phyloP scores from a whole-genome alignment of 2,797 vertebrate genomes.

The Spinus pinus region DNA sequence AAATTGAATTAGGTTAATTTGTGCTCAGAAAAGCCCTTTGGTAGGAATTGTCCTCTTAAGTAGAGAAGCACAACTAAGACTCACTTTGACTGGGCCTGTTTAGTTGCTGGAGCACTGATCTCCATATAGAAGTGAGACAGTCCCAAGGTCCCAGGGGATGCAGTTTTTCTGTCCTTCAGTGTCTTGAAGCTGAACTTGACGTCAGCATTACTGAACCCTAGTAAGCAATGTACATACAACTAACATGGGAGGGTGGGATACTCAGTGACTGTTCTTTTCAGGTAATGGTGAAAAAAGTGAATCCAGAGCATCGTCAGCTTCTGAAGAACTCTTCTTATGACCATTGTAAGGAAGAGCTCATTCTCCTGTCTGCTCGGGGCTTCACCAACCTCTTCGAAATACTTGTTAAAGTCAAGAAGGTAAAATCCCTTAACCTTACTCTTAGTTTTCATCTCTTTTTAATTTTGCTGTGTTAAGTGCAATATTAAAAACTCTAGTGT shows the following conservation, averaged over 20 bases:
- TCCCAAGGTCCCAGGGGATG: neutral
- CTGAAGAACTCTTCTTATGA: conserved; percentile 63
- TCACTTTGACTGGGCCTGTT: neutral
- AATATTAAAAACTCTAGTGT: neutral
- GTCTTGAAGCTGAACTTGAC: neutral
- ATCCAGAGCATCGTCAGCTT: conserved; percentile 22
- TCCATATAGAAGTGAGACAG: neutral
- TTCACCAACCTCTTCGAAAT: conserved; percentile 74
- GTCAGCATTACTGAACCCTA: neutral
- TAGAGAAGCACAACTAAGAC: neutral
- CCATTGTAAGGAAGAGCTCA: conserved; percentile 53
- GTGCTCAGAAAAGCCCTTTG: neutral
- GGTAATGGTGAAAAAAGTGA: conserved; percentile 76
- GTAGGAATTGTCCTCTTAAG: neutral
- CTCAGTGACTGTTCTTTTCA: neutral
- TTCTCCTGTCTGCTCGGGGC: conserved; percentile 70
- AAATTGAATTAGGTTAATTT: neutral
- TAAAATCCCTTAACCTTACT: neutral
- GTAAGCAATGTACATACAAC: neutral
- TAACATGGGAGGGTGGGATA: neutral
- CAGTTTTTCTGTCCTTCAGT: neutral
- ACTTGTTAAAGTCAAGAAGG: conserved; percentile 75
- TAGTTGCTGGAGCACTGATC: neutral
- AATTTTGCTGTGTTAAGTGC: neutral
- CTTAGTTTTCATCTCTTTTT: neutral